Evolutionary conservation across 1,140 invertebrate genomes (phyloP), one percentile per base, ranked within the genome.

Genomic region (Drosophila sturtevanti): DNA sequence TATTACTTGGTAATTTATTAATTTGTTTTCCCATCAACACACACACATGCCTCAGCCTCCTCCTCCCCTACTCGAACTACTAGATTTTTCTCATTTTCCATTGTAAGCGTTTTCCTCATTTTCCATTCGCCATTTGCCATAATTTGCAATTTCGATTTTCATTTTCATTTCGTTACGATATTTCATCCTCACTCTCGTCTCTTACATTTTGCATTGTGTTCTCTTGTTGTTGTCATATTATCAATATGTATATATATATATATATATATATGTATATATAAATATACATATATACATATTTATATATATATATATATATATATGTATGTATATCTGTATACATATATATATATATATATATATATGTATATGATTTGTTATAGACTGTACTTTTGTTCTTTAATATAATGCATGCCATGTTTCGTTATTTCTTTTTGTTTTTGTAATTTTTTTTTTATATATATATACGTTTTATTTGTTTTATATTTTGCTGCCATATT

Each of bases 1-100:
- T 89, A 86, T 90, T 90, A 90, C 79, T 86, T 86, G 82, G 82
- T 87, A 87, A 89, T 89, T 89, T 79, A 81, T 89, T 86, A 81
- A 87, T 86, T 34, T 48, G 41, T 48, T 56, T 56, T 79, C 78
- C 80, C 82, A 79, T 73, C 72, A 65, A 67, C 64, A 68, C 77
- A 16, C 66, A 44, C 61, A 67, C 44, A 64, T 12, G 22, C 54
- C 68, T 64, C 61, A 34, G 21, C 51, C 27, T 55, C 63, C 54
- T 69, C 48, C 51, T 60, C 38, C 16, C 68, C 58, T 56, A 48
- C 41, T 77, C 65, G 44, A 54, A 65, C 24, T 65, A 54, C 54
- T 48, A 48, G 52, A 41, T 63, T 74, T 68, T 63, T 16, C 37
- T 24, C 31, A 31, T 52, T 35, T 34, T 34, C 48, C 18, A 24